Percentiles rank a stretch among this genome's conserved stretches.
phyloP scores from a whole-genome alignment of 2,888 invertebrate genomes.

The Sialis fuliginosa region DNA sequence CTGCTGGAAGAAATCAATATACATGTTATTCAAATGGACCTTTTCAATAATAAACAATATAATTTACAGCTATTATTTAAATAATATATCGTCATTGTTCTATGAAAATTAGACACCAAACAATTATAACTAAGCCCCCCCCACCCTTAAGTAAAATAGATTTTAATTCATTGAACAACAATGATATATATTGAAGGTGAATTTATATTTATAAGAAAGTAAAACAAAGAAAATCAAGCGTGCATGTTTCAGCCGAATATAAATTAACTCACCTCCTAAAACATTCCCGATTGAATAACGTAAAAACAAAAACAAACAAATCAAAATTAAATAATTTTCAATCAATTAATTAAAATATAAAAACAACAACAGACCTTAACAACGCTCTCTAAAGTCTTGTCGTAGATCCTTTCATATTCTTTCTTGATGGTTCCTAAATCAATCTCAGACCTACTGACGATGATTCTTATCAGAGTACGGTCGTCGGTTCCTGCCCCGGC shows the following conservation, averaged over 20 bases:
- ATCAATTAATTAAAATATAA: too few relatives aligned
- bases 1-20: constrained; percentile 27
- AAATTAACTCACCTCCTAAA: too few relatives aligned
- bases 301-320: too few relatives aligned
- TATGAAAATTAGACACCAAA: too few relatives aligned
- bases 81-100: too few relatives aligned
- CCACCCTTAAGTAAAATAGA: too few relatives aligned
- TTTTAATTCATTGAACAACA: too few relatives aligned
- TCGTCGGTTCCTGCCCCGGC: constrained; percentile 58
- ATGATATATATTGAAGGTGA: not conserved
- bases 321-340: too few relatives aligned
- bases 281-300: too few relatives aligned
- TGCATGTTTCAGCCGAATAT: too few relatives aligned
- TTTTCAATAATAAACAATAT: not conserved
- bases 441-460: constrained; percentile 49
- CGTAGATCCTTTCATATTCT: constrained; percentile 51
- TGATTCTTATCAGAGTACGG: constrained; percentile 46
- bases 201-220: not conserved
- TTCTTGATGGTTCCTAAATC: constrained; percentile 51
- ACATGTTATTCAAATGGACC: not conserved
- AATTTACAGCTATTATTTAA: too few relatives aligned
- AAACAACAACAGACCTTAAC: constrained; percentile 31
- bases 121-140: too few relatives aligned
- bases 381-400: constrained; percentile 46
- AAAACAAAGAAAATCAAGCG: not conserved